A percentile compares a stretch with the other conserved stretches of the same genome.
phyloP scores from a whole-genome alignment of 2,797 vertebrate species.

The Melanotaenia trifasciata region DNA sequence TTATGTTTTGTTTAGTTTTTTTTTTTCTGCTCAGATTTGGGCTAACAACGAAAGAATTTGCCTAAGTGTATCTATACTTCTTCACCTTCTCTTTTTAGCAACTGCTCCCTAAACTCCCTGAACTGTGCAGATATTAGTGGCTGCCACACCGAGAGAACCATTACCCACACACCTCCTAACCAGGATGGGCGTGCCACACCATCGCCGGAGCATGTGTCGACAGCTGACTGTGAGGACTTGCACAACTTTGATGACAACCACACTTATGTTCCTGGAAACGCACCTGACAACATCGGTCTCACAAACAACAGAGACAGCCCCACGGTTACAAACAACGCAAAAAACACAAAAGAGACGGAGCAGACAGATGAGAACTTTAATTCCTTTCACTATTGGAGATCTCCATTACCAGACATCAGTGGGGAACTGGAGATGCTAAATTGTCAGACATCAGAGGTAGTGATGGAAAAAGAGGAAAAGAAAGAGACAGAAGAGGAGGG shows the following conservation, averaged over 20 bases:
- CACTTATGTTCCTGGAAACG: conserved; percentile 28
- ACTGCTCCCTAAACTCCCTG: conserved; percentile 73
- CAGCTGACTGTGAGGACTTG: conserved; percentile 57
- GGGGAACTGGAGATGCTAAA: conserved; percentile 87
- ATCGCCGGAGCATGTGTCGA: conserved; percentile 51
- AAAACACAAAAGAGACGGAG: conserved; percentile 64
- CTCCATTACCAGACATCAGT: conserved; percentile 90
- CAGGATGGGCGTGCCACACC: conserved; percentile 77
- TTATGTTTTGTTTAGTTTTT: too few species aligned
- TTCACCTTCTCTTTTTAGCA: conserved; percentile 50
- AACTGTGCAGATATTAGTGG: conserved; percentile 65
- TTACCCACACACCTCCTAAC: conserved; percentile 68
- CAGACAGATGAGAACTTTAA: conserved; percentile 84
- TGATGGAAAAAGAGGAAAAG: conserved; percentile 47
- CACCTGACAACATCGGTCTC: conserved; percentile 19
- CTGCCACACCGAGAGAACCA: conserved; percentile 60
- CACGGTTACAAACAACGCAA: conserved; percentile 55
- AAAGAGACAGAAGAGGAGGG: conserved; percentile 54
- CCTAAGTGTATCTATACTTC: neutral
- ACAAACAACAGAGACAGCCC: conserved; percentile 44
- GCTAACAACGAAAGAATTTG: neutral
- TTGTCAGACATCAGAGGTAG: conserved; percentile 65
- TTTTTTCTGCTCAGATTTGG: neutral
- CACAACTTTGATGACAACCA: conserved; percentile 61
- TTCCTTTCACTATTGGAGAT: conserved; percentile 90